These are phyloP conservation scores for Bos indicus DNA, from an alignment of 2,113 vertebrate genomes.

Conservation along the genomic window DNA sequence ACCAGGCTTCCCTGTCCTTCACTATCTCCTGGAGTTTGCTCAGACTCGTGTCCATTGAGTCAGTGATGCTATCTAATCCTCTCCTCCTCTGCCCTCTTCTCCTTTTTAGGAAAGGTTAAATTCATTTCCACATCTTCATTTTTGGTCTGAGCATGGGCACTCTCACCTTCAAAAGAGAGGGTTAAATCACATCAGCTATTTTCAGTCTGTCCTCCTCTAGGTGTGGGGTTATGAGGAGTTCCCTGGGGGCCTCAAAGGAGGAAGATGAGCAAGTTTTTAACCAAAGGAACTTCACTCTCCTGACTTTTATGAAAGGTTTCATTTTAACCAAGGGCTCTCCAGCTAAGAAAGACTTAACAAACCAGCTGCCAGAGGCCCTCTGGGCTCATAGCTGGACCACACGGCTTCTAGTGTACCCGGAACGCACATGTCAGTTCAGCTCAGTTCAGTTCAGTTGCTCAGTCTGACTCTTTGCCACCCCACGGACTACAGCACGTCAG, in stretches of 20 bases:
- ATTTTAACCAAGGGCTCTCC: not conserved
- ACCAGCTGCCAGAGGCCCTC: not conserved
- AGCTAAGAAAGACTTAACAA: not conserved
- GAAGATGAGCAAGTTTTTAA: not conserved
- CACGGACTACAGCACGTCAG: not conserved
- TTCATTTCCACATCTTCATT: not conserved
- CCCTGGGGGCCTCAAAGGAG: not conserved
- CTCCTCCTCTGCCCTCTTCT: not conserved
- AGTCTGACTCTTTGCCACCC: not conserved
- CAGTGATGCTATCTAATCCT: not conserved
- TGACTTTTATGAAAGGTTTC: not conserved
- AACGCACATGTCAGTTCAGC: not conserved
- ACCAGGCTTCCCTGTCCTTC: not conserved
- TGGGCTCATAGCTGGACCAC: not conserved
- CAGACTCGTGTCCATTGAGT: not conserved
- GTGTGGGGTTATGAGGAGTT: not conserved
- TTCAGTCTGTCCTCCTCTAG: not conserved
- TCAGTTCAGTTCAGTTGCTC: not conserved
- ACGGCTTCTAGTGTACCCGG: fast-evolving
- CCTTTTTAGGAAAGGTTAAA: not conserved
- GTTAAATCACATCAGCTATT: not conserved
- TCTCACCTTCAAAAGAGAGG: not conserved
- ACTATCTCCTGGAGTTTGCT: not conserved
- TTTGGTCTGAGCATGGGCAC: not conserved
- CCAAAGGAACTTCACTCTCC: not conserved